Evolutionary conservation across 2,113 vertebrate species (phyloP), one percentile per base, ranked within the genome.

Genomic region (Murina feae): DNA sequence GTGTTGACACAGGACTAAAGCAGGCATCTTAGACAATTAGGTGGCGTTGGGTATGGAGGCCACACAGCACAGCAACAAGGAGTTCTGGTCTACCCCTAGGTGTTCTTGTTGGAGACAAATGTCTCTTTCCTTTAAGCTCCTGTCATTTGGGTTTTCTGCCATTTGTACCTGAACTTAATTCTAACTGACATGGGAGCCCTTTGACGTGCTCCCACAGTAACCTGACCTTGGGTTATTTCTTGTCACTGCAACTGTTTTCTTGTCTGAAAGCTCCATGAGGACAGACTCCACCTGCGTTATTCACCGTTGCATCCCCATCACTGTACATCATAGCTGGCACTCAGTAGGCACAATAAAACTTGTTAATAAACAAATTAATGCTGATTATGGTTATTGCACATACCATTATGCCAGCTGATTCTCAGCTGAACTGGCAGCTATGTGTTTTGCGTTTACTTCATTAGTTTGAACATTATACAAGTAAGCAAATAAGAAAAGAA

Each of bases 301-400:
- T 88, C 37, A 44, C 28, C 9, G 89, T 30, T 74, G 16, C 9
- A 65, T 58, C 32, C 10, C 3, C 6, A 9, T 51, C 14, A 53
- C 65, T 86, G 89, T 75, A 39, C 10, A 89, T 18, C 55, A 79
- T 44, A 55, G 23, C 12, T 69, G 63, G 80, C 37, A 85, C 63
- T 83, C 18, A 28, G 79, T 35, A 71, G 92, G 68, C 47, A 65
- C 63, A 51, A 44, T 44, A 89, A 89, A 60, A 86, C 79, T 55
- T 86, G 39, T 47, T 74, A 81, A 93, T 74, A 86, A 89, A 78
- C 30, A 90, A 66, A 78, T 88, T 49, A 82, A 95, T 71, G 37
- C 53, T 42, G 4, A 72, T 75, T 49, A 53, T 49, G 76, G 39
- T 92, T 90, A 63, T 23, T 74, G 21, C 4, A 44, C 6, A 76